Evolutionary conservation across 2,888 invertebrate species (phyloP).

Genomic region (Chalcis sispes): DNA sequence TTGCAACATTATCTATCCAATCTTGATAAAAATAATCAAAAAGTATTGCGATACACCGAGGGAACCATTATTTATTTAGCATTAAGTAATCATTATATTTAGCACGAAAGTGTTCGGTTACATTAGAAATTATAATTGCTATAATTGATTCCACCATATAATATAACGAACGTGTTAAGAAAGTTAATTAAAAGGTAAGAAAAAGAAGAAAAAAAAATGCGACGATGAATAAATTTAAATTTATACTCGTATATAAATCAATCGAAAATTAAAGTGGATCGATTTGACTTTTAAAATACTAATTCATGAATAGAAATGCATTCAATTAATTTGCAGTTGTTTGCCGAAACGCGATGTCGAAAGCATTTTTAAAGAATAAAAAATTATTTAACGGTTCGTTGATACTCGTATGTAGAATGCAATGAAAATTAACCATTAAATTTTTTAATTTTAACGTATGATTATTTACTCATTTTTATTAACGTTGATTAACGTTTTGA

Average conservation of each 20-base stretch:
- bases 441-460: too few species aligned
- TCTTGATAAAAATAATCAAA: too few species aligned
- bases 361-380: slow-evolving; percentile 9
- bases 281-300: slow-evolving; percentile 46
- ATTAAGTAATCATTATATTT: neutral
- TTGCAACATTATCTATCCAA: too few species aligned
- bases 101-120: neutral
- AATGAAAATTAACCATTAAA: too few species aligned
- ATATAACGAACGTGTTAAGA: neutral
- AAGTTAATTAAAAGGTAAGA: slow-evolving; percentile 40
- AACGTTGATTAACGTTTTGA: too few species aligned
- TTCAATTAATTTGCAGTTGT: neutral
- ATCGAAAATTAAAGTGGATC: slow-evolving; percentile 20
- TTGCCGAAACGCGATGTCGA: neutral
- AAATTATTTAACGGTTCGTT: too few species aligned
- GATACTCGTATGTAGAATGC: too few species aligned
- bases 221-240: slow-evolving; percentile 21
- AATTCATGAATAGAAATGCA: slow-evolving; percentile 33
- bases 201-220: too few species aligned
- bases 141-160: slow-evolving; percentile 15
- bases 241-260: slow-evolving; percentile 31
- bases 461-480: too few species aligned
- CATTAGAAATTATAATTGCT: slow-evolving; percentile 35
- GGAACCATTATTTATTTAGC: too few species aligned
- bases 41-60: too few species aligned